A percentile compares a stretch with the other conserved stretches of the same genome.
phyloP scores from a whole-genome alignment of 2,797 vertebrate species.

The Phylloscopus collybita region DNA sequence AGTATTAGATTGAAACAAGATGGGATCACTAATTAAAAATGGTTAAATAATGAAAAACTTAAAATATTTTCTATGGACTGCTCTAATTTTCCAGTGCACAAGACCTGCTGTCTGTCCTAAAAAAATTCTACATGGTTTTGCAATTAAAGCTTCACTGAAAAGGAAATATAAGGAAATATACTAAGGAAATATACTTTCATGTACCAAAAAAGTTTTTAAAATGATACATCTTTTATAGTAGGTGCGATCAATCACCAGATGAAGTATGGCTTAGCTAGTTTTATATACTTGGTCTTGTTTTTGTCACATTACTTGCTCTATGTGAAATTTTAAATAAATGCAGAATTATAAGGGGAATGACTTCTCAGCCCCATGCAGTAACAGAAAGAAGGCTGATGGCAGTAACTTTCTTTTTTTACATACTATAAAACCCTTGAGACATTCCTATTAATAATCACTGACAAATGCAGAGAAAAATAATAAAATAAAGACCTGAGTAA shows the following conservation, averaged over 20 bases:
- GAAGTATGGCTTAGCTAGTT: neutral
- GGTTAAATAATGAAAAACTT: slow-evolving; percentile 40
- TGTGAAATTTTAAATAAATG: slow-evolving; percentile 30
- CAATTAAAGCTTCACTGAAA: slow-evolving; percentile 11
- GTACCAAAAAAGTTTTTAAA: neutral
- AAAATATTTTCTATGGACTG: neutral
- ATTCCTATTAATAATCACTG: slow-evolving; percentile 49
- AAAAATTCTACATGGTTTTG: neutral
- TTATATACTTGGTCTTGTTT: neutral
- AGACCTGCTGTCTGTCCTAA: neutral
- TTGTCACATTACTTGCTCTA: neutral
- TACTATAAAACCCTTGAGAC: slow-evolving; percentile 51
- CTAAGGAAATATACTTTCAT: neutral
- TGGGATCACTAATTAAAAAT: neutral
- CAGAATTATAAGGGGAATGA: slow-evolving; percentile 14
- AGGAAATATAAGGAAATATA: neutral
- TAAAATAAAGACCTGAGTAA: slow-evolving; percentile 25
- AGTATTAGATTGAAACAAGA: slow-evolving; percentile 15
- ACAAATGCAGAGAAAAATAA: slow-evolving; percentile 20
- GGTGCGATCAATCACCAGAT: neutral
- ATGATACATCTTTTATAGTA: neutral
- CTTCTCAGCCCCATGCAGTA: neutral
- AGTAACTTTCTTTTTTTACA: slow-evolving; percentile 33
- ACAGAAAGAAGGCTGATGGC: slow-evolving; percentile 19
- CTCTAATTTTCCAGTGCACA: neutral